A percentile compares a stretch with the other conserved stretches of the same genome.
Conservation (phyloP, 2,113 vertebrate genomes). For the Tachysurus fulvidraco region DNA sequence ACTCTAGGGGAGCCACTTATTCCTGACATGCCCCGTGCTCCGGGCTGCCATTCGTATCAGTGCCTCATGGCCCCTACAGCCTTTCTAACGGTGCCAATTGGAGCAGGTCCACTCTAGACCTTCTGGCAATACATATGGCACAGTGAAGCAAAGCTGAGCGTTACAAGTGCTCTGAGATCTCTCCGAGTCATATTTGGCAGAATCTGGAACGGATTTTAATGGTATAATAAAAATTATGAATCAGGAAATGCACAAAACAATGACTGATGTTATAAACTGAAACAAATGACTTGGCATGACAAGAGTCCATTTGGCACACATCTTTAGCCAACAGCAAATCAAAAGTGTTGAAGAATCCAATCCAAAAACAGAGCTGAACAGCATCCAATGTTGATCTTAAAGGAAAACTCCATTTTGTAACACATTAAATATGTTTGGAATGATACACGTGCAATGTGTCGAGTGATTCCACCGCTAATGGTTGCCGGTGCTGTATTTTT, state of each 20-base stretch:
- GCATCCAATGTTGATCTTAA: not conserved
- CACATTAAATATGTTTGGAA: not conserved
- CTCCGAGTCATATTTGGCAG: not conserved
- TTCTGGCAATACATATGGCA: slow-evolving; percentile 11
- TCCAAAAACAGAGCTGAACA: not conserved
- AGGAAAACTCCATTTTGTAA: not conserved
- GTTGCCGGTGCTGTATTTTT: not conserved
- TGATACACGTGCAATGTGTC: not conserved
- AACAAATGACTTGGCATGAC: not conserved
- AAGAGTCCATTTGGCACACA: not conserved
- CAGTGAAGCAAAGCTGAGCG: not conserved
- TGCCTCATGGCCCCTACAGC: slow-evolving; percentile 6
- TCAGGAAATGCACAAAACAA: not conserved
- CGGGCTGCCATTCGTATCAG: slow-evolving; percentile 33
- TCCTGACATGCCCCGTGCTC: slow-evolving; percentile 36
- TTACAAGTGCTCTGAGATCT: not conserved
- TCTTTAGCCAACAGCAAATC: not conserved
- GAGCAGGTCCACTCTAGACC: not conserved
- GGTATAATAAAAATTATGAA: not conserved
- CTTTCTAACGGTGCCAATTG: slow-evolving; percentile 19
- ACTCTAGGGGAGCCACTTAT: slow-evolving; percentile 4
- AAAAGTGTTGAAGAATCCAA: not conserved
- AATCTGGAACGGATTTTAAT: slow-evolving; percentile 1
- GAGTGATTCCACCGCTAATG: not conserved
- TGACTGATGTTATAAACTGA: not conserved